phyloP scores from a whole-genome alignment of 2,113 vertebrate species.

The Poicephalus gulielmi region DNA sequence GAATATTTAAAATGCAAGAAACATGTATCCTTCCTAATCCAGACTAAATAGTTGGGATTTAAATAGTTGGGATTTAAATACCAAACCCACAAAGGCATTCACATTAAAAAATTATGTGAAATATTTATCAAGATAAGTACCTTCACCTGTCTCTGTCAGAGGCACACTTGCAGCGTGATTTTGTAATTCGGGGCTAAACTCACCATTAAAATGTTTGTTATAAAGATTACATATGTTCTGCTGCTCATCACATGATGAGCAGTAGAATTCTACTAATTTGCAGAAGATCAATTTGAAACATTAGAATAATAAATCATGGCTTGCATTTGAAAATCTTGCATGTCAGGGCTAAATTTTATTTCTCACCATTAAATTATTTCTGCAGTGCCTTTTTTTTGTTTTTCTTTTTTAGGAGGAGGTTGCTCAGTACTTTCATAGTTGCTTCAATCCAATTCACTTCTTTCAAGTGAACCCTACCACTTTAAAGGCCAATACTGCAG shows the following conservation, averaged over 20 bases:
- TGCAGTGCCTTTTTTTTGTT: neutral
- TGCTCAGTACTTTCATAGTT: slow-evolving; percentile 35
- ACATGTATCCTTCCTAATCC: neutral
- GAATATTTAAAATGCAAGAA: neutral
- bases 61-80: neutral
- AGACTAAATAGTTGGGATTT: neutral
- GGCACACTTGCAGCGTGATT: neutral
- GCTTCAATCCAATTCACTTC: neutral
- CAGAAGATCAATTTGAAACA: neutral
- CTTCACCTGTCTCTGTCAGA: neutral
- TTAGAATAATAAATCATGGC: neutral
- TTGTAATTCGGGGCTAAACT: neutral
- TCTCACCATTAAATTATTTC: neutral
- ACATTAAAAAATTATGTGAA: neutral
- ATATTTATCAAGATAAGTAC: neutral
- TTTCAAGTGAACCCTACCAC: neutral
- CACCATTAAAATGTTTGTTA: neutral
- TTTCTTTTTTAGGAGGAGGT: neutral
- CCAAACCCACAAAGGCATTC: neutral
- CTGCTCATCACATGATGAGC: neutral
- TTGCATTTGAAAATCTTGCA: neutral
- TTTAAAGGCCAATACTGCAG: neutral
- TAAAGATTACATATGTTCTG: neutral
- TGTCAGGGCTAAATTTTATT: slow-evolving; percentile 11
- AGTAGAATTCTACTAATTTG: neutral